These are phyloP conservation scores for Psophia crepitans DNA, from an alignment of 2,113 vertebrate genomes.

Conservation along the genomic window DNA sequence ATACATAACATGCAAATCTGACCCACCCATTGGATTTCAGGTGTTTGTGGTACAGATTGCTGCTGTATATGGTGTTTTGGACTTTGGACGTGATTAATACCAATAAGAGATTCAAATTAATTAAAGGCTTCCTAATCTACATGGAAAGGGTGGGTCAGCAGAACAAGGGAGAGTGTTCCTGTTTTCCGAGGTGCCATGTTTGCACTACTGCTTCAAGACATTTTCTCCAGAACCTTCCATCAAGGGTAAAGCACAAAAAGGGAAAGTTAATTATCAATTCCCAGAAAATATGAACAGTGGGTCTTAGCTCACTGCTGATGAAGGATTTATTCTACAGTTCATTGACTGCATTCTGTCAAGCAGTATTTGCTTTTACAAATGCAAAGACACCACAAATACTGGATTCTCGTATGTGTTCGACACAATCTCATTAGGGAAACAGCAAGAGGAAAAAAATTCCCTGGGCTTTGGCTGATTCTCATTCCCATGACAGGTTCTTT, in stretches of 20 bases:
- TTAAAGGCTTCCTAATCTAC: neutral
- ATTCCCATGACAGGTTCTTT: neutral
- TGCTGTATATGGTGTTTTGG: neutral
- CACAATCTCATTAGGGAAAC: neutral
- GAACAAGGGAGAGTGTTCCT: neutral
- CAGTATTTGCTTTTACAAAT: neutral
- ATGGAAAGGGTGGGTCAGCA: neutral
- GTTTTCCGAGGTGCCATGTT: neutral
- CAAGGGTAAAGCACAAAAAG: neutral
- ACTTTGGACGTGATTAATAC: neutral
- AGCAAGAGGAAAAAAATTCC: neutral
- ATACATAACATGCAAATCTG: neutral
- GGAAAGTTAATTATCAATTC: neutral
- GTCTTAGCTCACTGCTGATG: neutral
- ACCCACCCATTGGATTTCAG: neutral
- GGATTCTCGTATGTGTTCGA: accelerated
- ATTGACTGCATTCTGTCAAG: neutral
- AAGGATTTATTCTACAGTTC: neutral
- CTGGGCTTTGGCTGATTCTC: neutral
- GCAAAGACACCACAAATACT: neutral
- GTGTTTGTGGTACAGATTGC: neutral
- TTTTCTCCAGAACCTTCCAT: neutral
- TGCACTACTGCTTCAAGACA: neutral
- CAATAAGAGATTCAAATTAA: neutral
- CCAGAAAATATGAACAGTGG: neutral